Conservation (phyloP, 2,888 invertebrate species). For the Dryadula phaetusa region DNA sequence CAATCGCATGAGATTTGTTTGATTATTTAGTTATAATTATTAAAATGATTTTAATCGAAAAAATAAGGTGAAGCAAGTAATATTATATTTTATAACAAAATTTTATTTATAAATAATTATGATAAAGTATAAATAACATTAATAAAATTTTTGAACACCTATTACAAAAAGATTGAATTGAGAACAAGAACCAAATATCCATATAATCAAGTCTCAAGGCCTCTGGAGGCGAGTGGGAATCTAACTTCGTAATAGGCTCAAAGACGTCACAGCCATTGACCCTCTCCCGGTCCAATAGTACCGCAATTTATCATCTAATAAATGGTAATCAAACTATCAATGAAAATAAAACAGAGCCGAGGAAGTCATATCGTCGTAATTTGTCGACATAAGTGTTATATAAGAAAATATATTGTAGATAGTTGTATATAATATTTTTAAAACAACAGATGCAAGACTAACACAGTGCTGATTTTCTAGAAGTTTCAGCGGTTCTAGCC, state of each 20-base stretch:
- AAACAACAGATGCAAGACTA: neutral
- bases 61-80: neutral
- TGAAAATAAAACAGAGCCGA: conserved; percentile 16
- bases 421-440: neutral
- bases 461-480: conserved; percentile 8
- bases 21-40: conserved; percentile 16
- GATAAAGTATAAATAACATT: neutral
- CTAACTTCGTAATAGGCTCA: conserved; percentile 47
- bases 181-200: conserved; percentile 41
- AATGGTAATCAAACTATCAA: conserved; percentile 31
- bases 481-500: conserved; percentile 45
- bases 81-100: neutral
- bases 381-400: neutral
- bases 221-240: conserved; percentile 47
- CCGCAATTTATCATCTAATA: conserved; percentile 42
- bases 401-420: neutral
- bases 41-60: conserved; percentile 1
- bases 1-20: conserved; percentile 18
- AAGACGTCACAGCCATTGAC: conserved; percentile 63
- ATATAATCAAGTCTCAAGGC: conserved; percentile 50
- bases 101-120: neutral
- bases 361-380: conserved; percentile 1
- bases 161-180: conserved; percentile 15
- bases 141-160: neutral
- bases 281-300: conserved; percentile 48